Percentiles rank a stretch among this genome's conserved stretches.
These are phyloP conservation scores for Ia io DNA, from an alignment of 2,113 vertebrate species.

Conservation along the genomic window DNA sequence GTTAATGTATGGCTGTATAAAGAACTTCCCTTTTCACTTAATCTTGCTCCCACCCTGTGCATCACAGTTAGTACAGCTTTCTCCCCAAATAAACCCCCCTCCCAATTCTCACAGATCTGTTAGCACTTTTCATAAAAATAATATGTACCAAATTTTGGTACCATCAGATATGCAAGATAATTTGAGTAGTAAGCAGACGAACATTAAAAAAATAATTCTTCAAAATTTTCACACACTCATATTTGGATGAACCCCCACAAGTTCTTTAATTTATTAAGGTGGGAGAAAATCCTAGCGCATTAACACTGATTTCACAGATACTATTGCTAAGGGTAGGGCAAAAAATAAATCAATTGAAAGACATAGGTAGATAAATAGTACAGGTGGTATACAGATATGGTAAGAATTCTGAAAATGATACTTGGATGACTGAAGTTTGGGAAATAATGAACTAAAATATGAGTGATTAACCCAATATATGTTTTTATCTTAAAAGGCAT, in stretches of 20 bases:
- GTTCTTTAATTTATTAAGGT: background rate
- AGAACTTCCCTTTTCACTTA: background rate
- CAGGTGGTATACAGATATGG: background rate
- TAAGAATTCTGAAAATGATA: conserved; percentile 6
- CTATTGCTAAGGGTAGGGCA: background rate
- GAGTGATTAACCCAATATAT: background rate
- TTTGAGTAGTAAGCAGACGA: background rate
- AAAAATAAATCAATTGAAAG: conserved; percentile 3
- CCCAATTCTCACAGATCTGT: background rate
- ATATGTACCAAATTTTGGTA: background rate
- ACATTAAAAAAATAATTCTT: background rate
- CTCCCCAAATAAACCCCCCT: background rate
- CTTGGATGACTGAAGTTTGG: background rate
- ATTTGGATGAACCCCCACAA: background rate
- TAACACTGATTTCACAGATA: conserved; percentile 18
- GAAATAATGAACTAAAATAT: conserved; percentile 8
- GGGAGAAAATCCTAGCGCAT: background rate
- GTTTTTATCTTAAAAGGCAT: background rate
- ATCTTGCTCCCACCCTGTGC: background rate
- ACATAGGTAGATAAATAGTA: background rate
- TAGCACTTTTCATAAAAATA: conserved; percentile 17
- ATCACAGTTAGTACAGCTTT: background rate
- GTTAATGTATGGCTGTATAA: background rate
- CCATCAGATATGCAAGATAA: background rate
- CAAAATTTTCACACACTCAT: background rate